Percentiles rank a stretch among this genome's conserved stretches.
These are phyloP conservation scores for Phasianus colchicus DNA, from an alignment of 2,113 vertebrate genomes.

Conservation along the genomic window DNA sequence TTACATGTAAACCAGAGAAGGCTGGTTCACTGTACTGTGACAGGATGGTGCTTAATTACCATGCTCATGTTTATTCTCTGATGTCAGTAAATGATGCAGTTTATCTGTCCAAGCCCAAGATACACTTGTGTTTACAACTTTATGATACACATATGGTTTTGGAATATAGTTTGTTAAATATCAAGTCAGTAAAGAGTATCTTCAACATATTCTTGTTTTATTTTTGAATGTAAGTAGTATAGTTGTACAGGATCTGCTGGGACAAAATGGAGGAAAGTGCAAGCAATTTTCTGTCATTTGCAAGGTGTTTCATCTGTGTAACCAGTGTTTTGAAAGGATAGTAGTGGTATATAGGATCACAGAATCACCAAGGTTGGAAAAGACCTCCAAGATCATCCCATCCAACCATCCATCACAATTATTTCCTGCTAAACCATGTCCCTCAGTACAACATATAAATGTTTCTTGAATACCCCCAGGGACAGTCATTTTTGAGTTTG, in stretches of 20 bases:
- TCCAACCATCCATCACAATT: too few species aligned
- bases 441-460: too few species aligned
- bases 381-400: too few species aligned
- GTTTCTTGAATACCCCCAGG: too few species aligned
- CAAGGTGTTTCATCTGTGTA: neutral
- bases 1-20: neutral
- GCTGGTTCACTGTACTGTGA: neutral
- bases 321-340: neutral
- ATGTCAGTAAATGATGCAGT: neutral
- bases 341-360: neutral
- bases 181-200: neutral
- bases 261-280: neutral
- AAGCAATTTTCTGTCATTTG: neutral
- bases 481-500: neutral
- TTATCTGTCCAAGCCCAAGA: neutral
- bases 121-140: neutral
- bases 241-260: neutral
- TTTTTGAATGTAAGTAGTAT: neutral
- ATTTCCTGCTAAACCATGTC: too few species aligned
- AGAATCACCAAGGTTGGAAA: too few species aligned
- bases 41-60: neutral
- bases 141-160: accelerated
- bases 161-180: neutral
- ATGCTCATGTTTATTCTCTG: accelerated
- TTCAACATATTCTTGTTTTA: neutral